phyloP scores from a whole-genome alignment of 1,140 invertebrate genomes.

The Capitella teleta region DNA sequence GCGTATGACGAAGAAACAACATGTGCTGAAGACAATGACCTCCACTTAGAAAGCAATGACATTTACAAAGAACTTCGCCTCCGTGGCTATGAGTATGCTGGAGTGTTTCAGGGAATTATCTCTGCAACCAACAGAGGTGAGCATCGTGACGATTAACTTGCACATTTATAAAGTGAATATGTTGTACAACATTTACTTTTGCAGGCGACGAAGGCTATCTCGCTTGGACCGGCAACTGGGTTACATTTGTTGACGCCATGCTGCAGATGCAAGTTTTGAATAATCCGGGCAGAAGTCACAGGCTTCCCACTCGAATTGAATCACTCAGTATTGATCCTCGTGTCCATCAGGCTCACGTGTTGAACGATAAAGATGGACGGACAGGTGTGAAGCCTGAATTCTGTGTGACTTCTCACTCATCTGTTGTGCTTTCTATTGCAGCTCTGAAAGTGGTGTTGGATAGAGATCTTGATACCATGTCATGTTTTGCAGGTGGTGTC shows the following conservation, averaged over 20 bases:
- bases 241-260: constrained; percentile 79
- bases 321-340: constrained; percentile 66
- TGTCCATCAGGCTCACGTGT: neutral
- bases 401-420: too few relatives aligned
- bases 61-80: constrained; percentile 88
- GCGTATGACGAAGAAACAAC: too few relatives aligned
- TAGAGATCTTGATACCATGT: neutral
- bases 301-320: constrained; percentile 76
- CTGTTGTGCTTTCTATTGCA: too few relatives aligned
- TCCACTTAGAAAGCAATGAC: constrained; percentile 56
- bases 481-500: constrained; percentile 70
- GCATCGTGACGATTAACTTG: too few relatives aligned
- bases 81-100: constrained; percentile 84
- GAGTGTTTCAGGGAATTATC: constrained; percentile 61
- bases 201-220: neutral
- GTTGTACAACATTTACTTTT: too few relatives aligned
- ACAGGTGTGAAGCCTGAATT: too few relatives aligned
- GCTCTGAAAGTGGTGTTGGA: neutral
- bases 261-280: constrained; percentile 78
- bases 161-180: too few relatives aligned
- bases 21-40: neutral
- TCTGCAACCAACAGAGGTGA: constrained; percentile 1
- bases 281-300: constrained; percentile 58
- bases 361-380: neutral
- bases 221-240: neutral